These are phyloP conservation scores for Elaeidobius kamerunicus DNA, from an alignment of 2,888 invertebrate species.

Conservation along the genomic window DNA sequence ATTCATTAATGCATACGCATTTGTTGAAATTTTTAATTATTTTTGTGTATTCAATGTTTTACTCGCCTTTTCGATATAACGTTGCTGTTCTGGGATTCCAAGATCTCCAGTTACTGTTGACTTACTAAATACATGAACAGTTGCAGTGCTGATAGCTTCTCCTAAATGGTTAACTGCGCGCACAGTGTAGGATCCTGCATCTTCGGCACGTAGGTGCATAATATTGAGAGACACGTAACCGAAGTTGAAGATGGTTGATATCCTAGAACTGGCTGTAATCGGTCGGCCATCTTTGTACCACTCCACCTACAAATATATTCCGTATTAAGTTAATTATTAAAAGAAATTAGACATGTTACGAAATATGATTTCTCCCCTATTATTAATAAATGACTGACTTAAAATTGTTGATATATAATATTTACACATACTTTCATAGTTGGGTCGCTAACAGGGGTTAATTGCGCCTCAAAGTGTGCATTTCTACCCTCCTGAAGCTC, in stretches of 20 bases:
- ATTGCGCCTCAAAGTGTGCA: constrained; percentile 90
- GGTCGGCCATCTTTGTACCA: constrained; percentile 95
- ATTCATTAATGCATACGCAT: too few species aligned
- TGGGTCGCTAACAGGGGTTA: constrained; percentile 89
- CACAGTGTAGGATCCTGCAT: constrained; percentile 92
- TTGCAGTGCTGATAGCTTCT: constrained; percentile 83
- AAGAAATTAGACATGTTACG: too few species aligned
- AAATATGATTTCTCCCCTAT: too few species aligned
- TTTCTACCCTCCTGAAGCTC: constrained; percentile 87
- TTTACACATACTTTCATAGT: constrained; percentile 75
- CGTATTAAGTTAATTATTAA: too few species aligned
- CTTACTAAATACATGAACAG: constrained; percentile 63
- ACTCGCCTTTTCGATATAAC: constrained; percentile 78
- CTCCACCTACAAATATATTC: constrained; percentile 66
- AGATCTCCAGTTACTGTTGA: constrained; percentile 83
- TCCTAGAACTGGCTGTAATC: constrained; percentile 95
- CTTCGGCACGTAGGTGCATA: constrained; percentile 97
- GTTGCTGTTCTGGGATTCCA: constrained; percentile 80
- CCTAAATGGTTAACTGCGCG: constrained; percentile 88
- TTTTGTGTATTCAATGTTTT: too few species aligned
- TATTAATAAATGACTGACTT: too few species aligned
- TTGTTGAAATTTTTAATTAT: too few species aligned
- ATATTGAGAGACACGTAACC: constrained; percentile 98
- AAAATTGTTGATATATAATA: background rate
- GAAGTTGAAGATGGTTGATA: constrained; percentile 97